phyloP scores from a whole-genome alignment of 2,797 vertebrate genomes.

The Rhinatrema bivittatum region DNA sequence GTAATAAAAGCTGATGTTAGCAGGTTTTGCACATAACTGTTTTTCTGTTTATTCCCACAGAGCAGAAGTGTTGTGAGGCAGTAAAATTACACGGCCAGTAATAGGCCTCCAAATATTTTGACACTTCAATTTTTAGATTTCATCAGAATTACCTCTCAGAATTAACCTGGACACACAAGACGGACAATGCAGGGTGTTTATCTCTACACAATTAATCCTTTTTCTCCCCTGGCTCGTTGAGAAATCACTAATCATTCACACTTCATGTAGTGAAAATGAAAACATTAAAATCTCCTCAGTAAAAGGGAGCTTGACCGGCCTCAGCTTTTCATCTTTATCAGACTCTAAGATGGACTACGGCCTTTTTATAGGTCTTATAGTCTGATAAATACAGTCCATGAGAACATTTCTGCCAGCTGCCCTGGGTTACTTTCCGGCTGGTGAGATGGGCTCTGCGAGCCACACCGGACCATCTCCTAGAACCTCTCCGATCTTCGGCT shows the following conservation, averaged over 20 bases:
- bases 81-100: conserved; percentile 12
- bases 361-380: too few species aligned
- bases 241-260: conserved; percentile 10
- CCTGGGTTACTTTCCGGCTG: too few species aligned
- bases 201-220: neutral
- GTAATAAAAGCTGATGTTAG: conserved; percentile 1
- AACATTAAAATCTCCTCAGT: neutral
- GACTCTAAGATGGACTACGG: too few species aligned
- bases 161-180: conserved; percentile 17
- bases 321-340: too few species aligned
- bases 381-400: too few species aligned
- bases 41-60: conserved; percentile 25
- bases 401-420: too few species aligned
- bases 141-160: conserved; percentile 5
- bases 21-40: conserved; percentile 3
- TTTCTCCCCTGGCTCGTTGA: too few species aligned
- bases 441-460: too few species aligned
- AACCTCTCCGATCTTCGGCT: too few species aligned
- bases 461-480: too few species aligned
- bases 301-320: too few species aligned
- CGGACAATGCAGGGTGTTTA: conserved; percentile 9
- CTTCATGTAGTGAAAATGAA: neutral
- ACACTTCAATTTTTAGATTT: conserved; percentile 12
- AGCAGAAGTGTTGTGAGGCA: conserved; percentile 4
- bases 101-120: conserved; percentile 5